These are phyloP conservation scores for Laticauda colubrina DNA, from an alignment of 2,113 vertebrate genomes.

Conservation along the genomic window DNA sequence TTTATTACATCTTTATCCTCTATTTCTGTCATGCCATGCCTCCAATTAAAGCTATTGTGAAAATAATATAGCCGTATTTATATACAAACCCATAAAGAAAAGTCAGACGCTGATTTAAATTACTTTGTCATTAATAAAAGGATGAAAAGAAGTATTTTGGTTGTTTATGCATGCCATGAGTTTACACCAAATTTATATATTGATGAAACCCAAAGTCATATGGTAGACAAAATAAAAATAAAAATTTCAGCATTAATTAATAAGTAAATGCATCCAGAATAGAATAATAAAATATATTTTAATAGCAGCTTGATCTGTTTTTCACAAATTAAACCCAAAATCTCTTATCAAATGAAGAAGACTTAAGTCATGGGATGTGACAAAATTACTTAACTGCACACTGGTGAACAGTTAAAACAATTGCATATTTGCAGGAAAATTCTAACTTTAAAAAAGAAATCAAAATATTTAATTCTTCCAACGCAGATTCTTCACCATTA, in stretches of 20 bases:
- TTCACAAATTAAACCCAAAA: not conserved
- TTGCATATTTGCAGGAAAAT: not conserved
- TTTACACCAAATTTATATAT: conserved; percentile 27
- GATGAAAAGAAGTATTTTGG: conserved; percentile 36
- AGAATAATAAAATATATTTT: not conserved
- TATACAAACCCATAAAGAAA: not conserved
- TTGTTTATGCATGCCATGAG: conserved; percentile 35
- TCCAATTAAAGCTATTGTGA: conserved; percentile 31
- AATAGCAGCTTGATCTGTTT: not conserved
- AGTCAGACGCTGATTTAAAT: not conserved
- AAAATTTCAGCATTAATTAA: not conserved
- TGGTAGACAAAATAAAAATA: not conserved
- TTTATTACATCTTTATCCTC: not conserved
- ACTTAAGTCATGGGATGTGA: not conserved
- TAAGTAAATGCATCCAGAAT: not conserved
- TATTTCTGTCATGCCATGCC: conserved; percentile 23
- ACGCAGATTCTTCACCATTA: not conserved
- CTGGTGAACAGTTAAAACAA: conserved; percentile 10
- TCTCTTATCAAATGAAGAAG: not conserved
- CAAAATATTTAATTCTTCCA: not conserved
- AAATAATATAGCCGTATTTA: conserved; percentile 28
- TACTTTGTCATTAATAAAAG: conserved; percentile 7
- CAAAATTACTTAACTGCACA: conserved; percentile 1
- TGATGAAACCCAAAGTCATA: not conserved
- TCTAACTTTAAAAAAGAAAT: conserved; percentile 2